Base-by-base conservation (phyloP, 2,888 invertebrate genomes). In the Tipula unca region DNA sequence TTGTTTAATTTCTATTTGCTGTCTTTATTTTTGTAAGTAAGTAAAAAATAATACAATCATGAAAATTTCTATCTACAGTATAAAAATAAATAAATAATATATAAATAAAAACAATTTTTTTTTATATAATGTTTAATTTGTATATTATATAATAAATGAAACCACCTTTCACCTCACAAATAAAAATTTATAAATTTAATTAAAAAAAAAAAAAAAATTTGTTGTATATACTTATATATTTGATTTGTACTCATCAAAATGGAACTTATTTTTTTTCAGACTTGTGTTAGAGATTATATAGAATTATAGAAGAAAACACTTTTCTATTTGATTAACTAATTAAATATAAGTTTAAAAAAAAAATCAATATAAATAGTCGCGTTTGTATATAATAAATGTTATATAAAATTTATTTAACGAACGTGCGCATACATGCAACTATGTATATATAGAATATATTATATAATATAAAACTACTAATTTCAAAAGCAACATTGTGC, bases 1-100 rank as follows among this genome's bases (percentile, higher is more conserved):
- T 8, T 25, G 25, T 69, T 69, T 69, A 69, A 69, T 69, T 69
- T 69, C 69, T 32, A 25, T 69, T 69, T 69, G 69, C 10, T 69
- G 69, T 25, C 69, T 54, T 69, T n/a, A n/a, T n/a, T 69, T 69
- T 69, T 25, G 3, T 69, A 69, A 69, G 25, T 69, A 69, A 69
- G 69, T 69, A 69, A 69, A 69, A 69, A 69, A n/a, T n/a, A 69
- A 69, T 69, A 69, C 69, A 69, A 69, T 69, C 10, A 69, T 69
- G 69, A 69, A 69, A 69, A 69, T 69, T 69, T 69, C 69, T 69
- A 69, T 69, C 69, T 69, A 69, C 69, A 69, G 69, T 69, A 48
- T 48, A 69, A 69, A 69, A 69, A 54, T 48, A 69, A 69, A 69
- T 69, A 69, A 69, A 32, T 32, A 32, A 32, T 32, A 32, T n/a